phyloP scores from a whole-genome alignment of 2,797 vertebrate species.

The Thunnus albacares region DNA sequence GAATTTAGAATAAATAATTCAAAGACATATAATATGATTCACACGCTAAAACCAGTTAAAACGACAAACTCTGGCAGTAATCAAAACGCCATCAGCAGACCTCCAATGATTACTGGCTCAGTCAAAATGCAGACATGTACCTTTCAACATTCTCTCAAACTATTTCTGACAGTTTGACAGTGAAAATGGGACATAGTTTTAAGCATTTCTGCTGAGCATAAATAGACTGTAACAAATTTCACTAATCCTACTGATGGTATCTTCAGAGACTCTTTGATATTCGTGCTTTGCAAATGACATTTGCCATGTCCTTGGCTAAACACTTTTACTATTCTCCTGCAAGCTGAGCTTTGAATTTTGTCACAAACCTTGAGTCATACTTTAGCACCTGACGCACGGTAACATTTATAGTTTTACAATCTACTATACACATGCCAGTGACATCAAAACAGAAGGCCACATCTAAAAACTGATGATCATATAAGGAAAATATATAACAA shows the following conservation, averaged over 20 bases:
- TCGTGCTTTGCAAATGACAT: not conserved
- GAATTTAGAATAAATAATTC: constrained; percentile 18
- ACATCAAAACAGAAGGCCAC: not conserved
- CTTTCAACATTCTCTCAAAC: not conserved
- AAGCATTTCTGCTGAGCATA: not conserved
- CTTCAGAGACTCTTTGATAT: not conserved
- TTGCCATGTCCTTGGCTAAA: not conserved
- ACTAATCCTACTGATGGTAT: not conserved
- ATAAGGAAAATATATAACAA: too few species aligned
- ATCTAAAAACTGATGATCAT: not conserved
- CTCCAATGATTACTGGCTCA: constrained; percentile 15
- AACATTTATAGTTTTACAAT: too few species aligned
- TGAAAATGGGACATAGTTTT: not conserved
- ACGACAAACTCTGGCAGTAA: not conserved
- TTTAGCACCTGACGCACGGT: not conserved
- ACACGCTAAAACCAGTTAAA: constrained; percentile 5
- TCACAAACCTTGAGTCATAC: not conserved
- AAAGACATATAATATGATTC: constrained; percentile 18
- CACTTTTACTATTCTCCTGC: not conserved
- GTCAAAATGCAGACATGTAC: constrained; percentile 19
- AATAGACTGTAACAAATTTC: not conserved
- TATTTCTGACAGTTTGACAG: not conserved
- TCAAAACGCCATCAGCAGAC: constrained; percentile 15
- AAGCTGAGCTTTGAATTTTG: not conserved
- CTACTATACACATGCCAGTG: not conserved